Evolutionary conservation across 2,113 vertebrate genomes (phyloP), one percentile per base, ranked within the genome.

Genomic region (Geococcyx californianus): DNA sequence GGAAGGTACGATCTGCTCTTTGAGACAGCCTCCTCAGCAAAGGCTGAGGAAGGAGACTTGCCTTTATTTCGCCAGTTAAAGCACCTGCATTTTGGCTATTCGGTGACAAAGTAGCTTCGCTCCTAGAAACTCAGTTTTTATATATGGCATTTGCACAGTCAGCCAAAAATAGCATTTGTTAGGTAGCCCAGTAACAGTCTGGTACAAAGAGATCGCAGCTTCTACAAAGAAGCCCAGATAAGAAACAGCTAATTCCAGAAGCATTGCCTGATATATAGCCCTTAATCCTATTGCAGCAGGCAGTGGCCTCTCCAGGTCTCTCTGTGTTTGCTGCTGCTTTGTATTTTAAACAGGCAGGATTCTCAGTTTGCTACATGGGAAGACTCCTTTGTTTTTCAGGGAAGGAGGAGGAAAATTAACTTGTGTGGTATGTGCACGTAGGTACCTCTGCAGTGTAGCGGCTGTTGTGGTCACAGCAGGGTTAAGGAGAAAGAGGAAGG

Each of bases 191-290:
- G 94, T 92, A 94, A 93, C 36, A 19, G 60, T 80, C 93, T 84
- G 56, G 38, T 93, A 89, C 94, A 94, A 96, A 90, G 92, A 90
- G 85, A 90, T 54, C 1, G 4, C 81, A 79, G 90, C 80, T 90
- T 77, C 83, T 58, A 86, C 92, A 95, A 94, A 93, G 93, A 74
- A 95, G 77, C 73, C 44, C 88, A 96, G 93, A 94, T 95, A 95
- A 95, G 90, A 90, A 95, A 87, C 78, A 95, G 69, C 94, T 96
- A 86, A 94, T 94, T 96, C 64, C 85, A 96, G 87, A 86, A 93
- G 69, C 92, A 84, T 33, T 90, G 95, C 83, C 86, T 84, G 88
- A 94, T 90, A 90, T 93, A 77, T 86, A 94, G 60, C 83, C 44
- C 85, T 85, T 96, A 95, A 92, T 95, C 90, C 92, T 92, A 60